phyloP scores from a whole-genome alignment of 1,140 invertebrate species.

The Lysiphlebus fabarum region DNA sequence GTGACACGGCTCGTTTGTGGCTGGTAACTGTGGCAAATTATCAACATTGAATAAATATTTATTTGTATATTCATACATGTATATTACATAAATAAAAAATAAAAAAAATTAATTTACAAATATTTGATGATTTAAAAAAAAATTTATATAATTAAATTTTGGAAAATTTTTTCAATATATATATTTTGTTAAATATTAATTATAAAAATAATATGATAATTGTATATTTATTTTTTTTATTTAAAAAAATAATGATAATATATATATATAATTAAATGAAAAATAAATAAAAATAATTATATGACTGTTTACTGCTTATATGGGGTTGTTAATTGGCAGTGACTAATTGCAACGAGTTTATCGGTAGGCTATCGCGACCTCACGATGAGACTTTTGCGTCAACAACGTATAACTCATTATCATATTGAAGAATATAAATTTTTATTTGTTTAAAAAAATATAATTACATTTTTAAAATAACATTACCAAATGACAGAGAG shows the following conservation, averaged over 20 bases:
- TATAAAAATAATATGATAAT: no score
- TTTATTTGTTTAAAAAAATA: no score
- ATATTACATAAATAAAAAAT: no score
- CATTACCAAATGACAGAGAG: no score
- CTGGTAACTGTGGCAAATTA: conserved; percentile 11
- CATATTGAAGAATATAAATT: conserved; percentile 18
- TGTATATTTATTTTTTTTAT: no score
- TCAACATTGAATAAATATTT: conserved; percentile 5
- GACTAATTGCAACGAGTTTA: conserved; percentile 53
- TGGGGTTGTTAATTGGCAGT: conserved; percentile 57
- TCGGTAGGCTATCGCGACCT: conserved; percentile 46
- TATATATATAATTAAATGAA: conserved; percentile 16
- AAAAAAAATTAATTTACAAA: no score
- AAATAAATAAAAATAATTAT: conserved; percentile 12
- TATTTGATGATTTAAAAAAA: no score
- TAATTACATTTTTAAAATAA: no score
- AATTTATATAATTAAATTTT: no score
- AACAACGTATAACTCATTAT: conserved; percentile 25
- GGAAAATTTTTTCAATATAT: background rate
- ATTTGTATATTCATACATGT: no score
- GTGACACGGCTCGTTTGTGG: conserved; percentile 22
- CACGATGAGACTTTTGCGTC: conserved; percentile 27
- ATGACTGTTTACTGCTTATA: conserved; percentile 50
- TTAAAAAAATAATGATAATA: conserved; percentile 4
- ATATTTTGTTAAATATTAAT: background rate